Conservation (phyloP, 2,797 vertebrate species). For the Borostomias antarcticus region DNA sequence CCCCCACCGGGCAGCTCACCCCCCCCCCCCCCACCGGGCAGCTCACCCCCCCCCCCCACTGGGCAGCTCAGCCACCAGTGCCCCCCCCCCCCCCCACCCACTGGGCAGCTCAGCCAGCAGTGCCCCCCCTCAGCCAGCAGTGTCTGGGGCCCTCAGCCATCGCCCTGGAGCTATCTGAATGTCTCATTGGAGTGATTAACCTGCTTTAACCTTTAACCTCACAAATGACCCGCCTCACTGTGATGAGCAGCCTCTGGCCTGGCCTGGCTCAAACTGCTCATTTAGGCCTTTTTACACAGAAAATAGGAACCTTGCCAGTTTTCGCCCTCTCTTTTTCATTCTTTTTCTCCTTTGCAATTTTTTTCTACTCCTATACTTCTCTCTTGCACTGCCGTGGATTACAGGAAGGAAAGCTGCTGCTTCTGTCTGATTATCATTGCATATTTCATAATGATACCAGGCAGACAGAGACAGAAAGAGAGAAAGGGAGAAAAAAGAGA, state of each 20-base stretch:
- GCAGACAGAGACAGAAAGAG: slow-evolving; percentile 53
- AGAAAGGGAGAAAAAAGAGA: slow-evolving; percentile 33
- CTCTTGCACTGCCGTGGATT: slow-evolving; percentile 26
- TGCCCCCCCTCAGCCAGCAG: too few species aligned
- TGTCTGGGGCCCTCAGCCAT: slow-evolving; percentile 50
- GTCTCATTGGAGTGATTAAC: slow-evolving; percentile 71
- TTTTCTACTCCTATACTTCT: slow-evolving; percentile 38
- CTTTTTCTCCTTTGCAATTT: slow-evolving; percentile 26
- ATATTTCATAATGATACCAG: slow-evolving; percentile 55
- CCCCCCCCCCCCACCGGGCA: too few species aligned
- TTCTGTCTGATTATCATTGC: slow-evolving; percentile 52
- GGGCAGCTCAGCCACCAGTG: too few species aligned
- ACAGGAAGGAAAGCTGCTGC: slow-evolving; percentile 53
- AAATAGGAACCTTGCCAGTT: slow-evolving; percentile 58
- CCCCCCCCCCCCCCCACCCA: too few species aligned
- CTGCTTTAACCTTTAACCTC: slow-evolving; percentile 68
- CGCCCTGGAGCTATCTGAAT: slow-evolving; percentile 43
- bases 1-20: too few species aligned
- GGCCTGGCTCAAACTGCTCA: slow-evolving; percentile 59
- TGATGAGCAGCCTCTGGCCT: slow-evolving; percentile 45
- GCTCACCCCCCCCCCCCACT: too few species aligned
- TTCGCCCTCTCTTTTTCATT: slow-evolving; percentile 48
- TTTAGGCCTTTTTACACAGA: slow-evolving; percentile 71
- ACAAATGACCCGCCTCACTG: slow-evolving; percentile 51
- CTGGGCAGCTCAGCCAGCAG: too few species aligned